Evolutionary conservation across 2,888 invertebrate species (phyloP), one percentile per base, ranked within the genome.

Genomic region (Thysanoteuthis rhombus): DNA sequence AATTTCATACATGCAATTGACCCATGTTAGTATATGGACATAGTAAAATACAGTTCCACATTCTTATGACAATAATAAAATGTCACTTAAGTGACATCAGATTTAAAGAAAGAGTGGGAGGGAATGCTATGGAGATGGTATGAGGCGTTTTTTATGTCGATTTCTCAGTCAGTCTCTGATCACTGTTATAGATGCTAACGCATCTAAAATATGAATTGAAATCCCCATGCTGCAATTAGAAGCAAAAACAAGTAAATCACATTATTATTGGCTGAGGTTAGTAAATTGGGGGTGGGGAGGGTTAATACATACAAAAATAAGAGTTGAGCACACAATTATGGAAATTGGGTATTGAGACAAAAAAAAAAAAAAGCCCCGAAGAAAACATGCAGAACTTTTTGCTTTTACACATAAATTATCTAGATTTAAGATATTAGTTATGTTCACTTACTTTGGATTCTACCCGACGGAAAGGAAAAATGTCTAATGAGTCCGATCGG

Each of bases 401-500:
- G 38, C 28, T 89, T 52, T 90, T 75, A 92, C 36, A 93, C 42
- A 92, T 8, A 75, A 45, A 91, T 58, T 92, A 39, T 89, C 19
- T 92, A 38, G 90, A 42, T 39, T n/a, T 75, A 75, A 75, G 75
- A 75, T 75, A 94, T 42, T 52, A 92, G 90, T 39, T n/a, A 40
- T 28, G n/a, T 89, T 75, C 36, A 75, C 94, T 94, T 89, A 95
- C 95, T 95, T 96, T 96, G 32, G 95, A 94, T 94, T 96, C 96
- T 36, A 95, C 94, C 93, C 96, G 94, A 93, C 96, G 95, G 94
- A 96, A 96, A 19, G 96, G 95, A 91, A 96, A 95, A 89, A 94
- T 95, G 36, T 95, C 94, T 58, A 95, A 94, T 93, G 40, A 39
- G 40, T 96, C 96, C 40, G 95, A 93, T 93, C 96, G 96, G 32